A percentile compares a stretch with the other conserved stretches of the same genome.
These are phyloP conservation scores for Steinernema carpocapsae DNA, from an alignment of 2,888 invertebrate genomes.

Conservation along the genomic window DNA sequence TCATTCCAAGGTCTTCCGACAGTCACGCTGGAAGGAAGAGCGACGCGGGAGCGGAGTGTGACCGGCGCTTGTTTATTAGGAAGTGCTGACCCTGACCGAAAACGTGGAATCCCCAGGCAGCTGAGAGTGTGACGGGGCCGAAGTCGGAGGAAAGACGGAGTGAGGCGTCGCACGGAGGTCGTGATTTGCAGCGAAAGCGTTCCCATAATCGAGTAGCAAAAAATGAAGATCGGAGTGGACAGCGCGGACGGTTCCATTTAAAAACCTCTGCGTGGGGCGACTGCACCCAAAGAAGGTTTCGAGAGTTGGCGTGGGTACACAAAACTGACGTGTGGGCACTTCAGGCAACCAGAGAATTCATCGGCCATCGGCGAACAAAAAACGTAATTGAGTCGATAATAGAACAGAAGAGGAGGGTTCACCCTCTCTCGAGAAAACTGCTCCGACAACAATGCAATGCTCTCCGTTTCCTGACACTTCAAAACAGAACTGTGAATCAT, in stretches of 20 bases:
- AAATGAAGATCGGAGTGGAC: conserved; percentile 10
- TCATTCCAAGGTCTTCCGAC: conserved; percentile 6
- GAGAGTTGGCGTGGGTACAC: background rate
- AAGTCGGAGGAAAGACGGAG: background rate
- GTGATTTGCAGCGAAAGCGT: conserved; percentile 25
- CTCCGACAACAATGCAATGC: too few relatives aligned
- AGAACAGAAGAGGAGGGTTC: background rate
- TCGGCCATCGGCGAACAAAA: conserved; percentile 12
- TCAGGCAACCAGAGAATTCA: conserved; percentile 7
- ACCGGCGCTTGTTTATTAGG: conserved; percentile 5
- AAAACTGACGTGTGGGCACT: background rate
- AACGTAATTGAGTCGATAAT: conserved; percentile 9
- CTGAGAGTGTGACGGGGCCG: background rate
- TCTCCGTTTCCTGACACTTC: too few relatives aligned
- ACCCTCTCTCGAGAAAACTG: too few relatives aligned
- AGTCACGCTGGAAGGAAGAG: background rate
- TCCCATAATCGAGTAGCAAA: background rate
- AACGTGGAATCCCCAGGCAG: background rate
- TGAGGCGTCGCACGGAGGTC: background rate
- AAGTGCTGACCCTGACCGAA: background rate
- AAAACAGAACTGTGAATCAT: too few relatives aligned
- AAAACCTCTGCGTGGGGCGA: conserved; percentile 10
- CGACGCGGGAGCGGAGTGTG: conserved; percentile 1
- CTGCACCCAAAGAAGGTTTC: background rate
- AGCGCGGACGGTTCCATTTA: conserved; percentile 20